Evolutionary conservation across 2,797 vertebrate genomes (phyloP).

Genomic region (Lepus oiostolus): DNA sequence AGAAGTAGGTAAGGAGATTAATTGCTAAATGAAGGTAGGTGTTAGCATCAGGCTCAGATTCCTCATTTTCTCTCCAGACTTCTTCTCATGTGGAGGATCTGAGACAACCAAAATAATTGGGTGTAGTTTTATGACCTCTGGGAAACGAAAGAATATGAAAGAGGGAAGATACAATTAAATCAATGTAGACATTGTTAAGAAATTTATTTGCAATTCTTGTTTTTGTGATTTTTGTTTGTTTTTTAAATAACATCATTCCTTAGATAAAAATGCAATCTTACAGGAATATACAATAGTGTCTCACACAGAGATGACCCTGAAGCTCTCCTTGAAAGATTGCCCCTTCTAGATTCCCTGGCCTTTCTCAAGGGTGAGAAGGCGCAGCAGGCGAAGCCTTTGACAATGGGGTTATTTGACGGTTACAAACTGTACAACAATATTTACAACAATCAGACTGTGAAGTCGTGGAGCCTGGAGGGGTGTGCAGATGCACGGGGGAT

Average conservation of each 20-base stretch:
- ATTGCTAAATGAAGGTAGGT: background rate
- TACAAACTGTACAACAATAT: conserved; percentile 99
- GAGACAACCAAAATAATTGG: background rate
- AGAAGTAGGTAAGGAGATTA: background rate
- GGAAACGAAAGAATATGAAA: conserved; percentile 17
- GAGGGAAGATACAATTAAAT: conserved; percentile 78
- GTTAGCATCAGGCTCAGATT: background rate
- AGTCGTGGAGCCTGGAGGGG: conserved; percentile 88
- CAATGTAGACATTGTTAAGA: conserved; percentile 89
- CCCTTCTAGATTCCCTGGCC: conserved; percentile 94
- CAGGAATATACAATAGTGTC: conserved; percentile 99
- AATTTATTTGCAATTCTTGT: conserved; percentile 98
- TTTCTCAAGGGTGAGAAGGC: conserved; percentile 96
- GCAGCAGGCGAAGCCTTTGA: conserved; percentile 96
- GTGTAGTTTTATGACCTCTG: conserved; percentile 35
- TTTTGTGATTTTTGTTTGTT: conserved; percentile 80
- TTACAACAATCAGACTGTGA: conserved; percentile 93
- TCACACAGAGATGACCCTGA: conserved; percentile 97
- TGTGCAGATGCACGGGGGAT: conserved; percentile 63
- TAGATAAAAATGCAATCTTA: conserved; percentile 99
- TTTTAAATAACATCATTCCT: conserved; percentile 99
- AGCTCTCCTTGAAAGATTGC: conserved; percentile 91
- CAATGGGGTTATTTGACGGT: conserved; percentile 95
- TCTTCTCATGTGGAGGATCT: background rate
- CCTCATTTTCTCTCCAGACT: background rate